A percentile compares a stretch with the other conserved stretches of the same genome.
Evolutionary conservation across 2,797 vertebrate species (phyloP).

Genomic region (Poeciliopsis infans): DNA sequence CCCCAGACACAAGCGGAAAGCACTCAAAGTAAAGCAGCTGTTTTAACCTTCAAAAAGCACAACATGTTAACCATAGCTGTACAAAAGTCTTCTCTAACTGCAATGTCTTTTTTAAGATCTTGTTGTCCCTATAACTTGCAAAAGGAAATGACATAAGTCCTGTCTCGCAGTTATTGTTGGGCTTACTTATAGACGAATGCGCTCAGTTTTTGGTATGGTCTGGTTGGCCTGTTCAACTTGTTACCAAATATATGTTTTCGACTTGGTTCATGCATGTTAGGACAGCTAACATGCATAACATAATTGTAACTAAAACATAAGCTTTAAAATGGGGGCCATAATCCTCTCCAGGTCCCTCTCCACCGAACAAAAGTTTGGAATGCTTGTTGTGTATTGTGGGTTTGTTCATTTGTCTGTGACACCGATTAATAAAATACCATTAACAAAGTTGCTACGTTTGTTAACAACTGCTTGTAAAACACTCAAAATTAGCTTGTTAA

Average conservation of each 20-base stretch:
- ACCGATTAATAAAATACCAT: background rate
- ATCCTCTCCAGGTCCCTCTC: background rate
- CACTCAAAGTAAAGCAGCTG: background rate
- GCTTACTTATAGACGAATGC: background rate
- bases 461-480: background rate
- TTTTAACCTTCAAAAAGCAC: background rate
- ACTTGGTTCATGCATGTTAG: background rate
- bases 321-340: background rate
- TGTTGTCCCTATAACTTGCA: background rate
- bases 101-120: background rate
- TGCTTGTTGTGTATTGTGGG: background rate
- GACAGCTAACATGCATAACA: too few relatives aligned
- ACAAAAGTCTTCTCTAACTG: background rate
- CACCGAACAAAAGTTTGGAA: background rate
- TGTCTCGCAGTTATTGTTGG: background rate
- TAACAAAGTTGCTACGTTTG: background rate
- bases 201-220: background rate
- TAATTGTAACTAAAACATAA: background rate
- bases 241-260: constrained; percentile 2
- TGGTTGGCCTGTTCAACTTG: background rate
- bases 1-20: background rate
- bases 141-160: background rate
- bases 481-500: background rate
- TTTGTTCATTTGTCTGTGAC: background rate
- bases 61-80: background rate